A percentile compares a stretch with the other conserved stretches of the same genome.
These are phyloP conservation scores for Probaryconus sp. DNA, from an alignment of 1,140 invertebrate species.

Conservation along the genomic window DNA sequence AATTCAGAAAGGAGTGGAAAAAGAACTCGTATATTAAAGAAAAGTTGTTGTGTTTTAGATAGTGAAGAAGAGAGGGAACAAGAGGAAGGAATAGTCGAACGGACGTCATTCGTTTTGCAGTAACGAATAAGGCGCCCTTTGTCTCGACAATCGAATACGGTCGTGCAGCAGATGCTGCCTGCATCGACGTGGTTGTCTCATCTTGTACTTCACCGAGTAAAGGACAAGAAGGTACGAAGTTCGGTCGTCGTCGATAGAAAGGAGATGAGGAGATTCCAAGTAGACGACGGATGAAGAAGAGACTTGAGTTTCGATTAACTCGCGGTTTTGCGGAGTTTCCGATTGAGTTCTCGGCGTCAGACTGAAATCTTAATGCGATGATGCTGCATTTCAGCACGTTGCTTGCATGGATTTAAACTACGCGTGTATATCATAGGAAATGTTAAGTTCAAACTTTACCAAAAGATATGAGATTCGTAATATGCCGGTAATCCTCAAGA, in stretches of 20 bases:
- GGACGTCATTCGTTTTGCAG: constrained; percentile 61
- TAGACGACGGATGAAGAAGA: constrained; percentile 34
- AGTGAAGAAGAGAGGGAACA: constrained; percentile 15
- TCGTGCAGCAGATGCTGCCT: constrained; percentile 61
- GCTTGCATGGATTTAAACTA: constrained; percentile 26
- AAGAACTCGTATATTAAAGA: constrained; percentile 24
- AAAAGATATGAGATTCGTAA: too few relatives aligned
- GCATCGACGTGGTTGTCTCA: constrained; percentile 47
- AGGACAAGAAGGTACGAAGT: constrained; percentile 63
- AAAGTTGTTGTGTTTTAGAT: constrained; percentile 46
- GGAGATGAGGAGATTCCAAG: constrained; percentile 22
- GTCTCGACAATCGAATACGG: constrained; percentile 60
- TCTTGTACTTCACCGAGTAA: constrained; percentile 52
- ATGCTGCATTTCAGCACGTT: constrained; percentile 45
- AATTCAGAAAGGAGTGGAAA: constrained; percentile 20
- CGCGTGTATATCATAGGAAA: constrained; percentile 13
- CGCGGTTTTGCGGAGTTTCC: constrained; percentile 64
- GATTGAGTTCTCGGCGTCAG: constrained; percentile 63
- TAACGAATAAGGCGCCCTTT: constrained; percentile 57
- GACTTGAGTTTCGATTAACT: constrained; percentile 73
- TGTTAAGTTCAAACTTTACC: constrained; percentile 2
- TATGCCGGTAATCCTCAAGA: too few relatives aligned
- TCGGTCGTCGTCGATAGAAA: constrained; percentile 49
- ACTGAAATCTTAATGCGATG: constrained; percentile 47
- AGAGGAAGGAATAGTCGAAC: constrained; percentile 41